Evolutionary conservation across 2,113 vertebrate genomes (phyloP), one percentile per base, ranked within the genome.

Genomic region (Promerops cafer): DNA sequence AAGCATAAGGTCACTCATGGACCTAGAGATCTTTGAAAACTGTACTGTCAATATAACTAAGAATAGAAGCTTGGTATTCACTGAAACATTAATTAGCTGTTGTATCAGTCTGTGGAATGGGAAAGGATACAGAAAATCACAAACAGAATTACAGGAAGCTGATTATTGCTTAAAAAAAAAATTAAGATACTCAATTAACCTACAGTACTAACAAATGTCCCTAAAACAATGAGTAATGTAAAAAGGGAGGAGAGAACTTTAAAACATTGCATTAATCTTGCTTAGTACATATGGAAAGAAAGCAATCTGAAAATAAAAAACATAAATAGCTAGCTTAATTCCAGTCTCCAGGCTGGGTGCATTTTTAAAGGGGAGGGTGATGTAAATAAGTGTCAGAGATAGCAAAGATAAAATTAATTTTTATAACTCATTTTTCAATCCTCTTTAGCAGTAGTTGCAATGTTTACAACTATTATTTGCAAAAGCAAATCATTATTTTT

Each of bases 41-140:
- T 49, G 39, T 91, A 49, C 64, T 88, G 56, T 75, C 87, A 60
- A 37, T 91, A 87, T 18, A 61, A n/a, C 65, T 87, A 56, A 76
- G 83, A 95, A 89, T 87, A 89, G 94, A 94, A 93, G 40, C 53
- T 81, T 95, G 87, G 28, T 92, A 96, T 88, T 96, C 68, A 80
- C 24, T 17, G 56, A 82, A 88, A 78, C 40, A 13, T 71, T 90
- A 94, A 95, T 96, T 91, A 93, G 47, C 69, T 72, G 68, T 50
- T 11, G 0, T 74, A 80, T 92, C 50, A 66, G 12, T 80, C 88
- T 83, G 54, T 65, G 79, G n/a, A 72, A 33, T 50, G 42, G 71
- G 83, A 85, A 90, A 69, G 57, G 93, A 82, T 68, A 74, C 40
- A 83, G 64, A 88, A 89, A 86, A 89, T 77, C 19, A 49, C 52